Base-by-base conservation (phyloP, 1,140 invertebrate species). In the Aphelenchoides avenae region DNA sequence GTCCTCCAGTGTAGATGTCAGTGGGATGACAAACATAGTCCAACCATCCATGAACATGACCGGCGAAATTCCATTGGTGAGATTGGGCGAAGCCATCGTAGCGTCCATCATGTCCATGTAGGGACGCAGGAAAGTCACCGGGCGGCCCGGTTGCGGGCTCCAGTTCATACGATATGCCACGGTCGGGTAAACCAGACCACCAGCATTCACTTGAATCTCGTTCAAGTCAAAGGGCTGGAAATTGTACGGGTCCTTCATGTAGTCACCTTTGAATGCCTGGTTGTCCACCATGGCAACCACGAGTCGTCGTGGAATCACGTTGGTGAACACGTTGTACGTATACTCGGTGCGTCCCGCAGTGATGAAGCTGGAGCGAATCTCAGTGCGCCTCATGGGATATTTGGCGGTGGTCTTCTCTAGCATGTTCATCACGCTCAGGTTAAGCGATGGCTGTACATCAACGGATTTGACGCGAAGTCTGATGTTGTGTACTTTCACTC, bases 81-180 rank as follows among this genome's bases (percentile, higher is more conserved):
- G 29, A 11, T 54, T 57, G 5, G 52, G 36, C 11, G 54, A 27
- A 7, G 20, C 33, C 26, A 49, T 57, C 55, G 61, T 22, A 6
- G 51, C 31, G 9, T 56, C 30, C 18, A 60, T 60, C 55, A 57
- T 61, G 33, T 57, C 55, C 9, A 57, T 57, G 47, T 46, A 57
- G 11, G 55, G 30, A 5, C 55, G 55, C 1, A 41, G 27, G 34
- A 24, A 57, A 11, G 29, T 31, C 6, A n/a, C n/a, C n/a, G n/a
- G n/a, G n/a, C n/a, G n/a, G n/a, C n/a, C 18, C 34, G n/a, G 29
- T 40, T 0, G 54, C 5, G 61, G 36, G 61, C 20, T 57, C 34
- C 22, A 57, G 26, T n/a, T 26, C 24, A n/a, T 57, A 57, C 1
- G 55, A 57, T n/a, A n/a, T n/a, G n/a, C n/a, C 9, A 57, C 55